Conservation (phyloP, 2,888 invertebrate species). For the Alentia gelatinosa region DNA sequence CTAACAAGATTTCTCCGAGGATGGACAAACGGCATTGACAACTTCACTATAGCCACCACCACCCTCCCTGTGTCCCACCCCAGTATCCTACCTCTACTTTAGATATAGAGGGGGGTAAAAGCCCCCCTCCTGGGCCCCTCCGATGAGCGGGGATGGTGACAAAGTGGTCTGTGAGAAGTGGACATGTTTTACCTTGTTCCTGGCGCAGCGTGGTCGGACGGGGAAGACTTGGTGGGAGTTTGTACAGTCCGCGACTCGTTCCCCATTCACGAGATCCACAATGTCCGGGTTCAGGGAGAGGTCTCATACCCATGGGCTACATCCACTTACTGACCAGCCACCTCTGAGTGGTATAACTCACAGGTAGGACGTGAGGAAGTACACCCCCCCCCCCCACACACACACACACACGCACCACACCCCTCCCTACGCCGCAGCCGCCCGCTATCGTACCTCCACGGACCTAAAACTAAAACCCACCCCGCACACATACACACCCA, state of each 20-base stretch:
- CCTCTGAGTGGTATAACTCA: background rate
- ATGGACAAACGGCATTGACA: background rate
- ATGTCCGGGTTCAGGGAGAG: too few species aligned
- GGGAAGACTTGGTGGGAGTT: too few species aligned
- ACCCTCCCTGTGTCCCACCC: too few species aligned
- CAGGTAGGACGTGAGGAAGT: background rate
- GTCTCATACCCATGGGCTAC: background rate
- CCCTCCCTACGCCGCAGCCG: background rate
- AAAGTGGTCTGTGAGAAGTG: too few species aligned
- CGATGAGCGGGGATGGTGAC: too few species aligned
- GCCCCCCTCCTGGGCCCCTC: too few species aligned
- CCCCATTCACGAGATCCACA: too few species aligned
- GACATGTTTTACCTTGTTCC: too few species aligned
- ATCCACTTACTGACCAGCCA: background rate
- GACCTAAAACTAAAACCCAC: background rate
- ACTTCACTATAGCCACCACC: background rate
- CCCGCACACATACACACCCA: background rate
- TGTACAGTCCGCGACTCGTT: too few species aligned
- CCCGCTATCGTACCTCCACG: background rate
- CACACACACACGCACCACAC: background rate
- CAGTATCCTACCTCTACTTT: too few species aligned
- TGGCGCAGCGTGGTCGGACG: too few species aligned
- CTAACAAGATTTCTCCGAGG: conserved; percentile 20
- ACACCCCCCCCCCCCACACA: background rate
- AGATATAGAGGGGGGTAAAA: too few species aligned